Base-by-base conservation (phyloP, 2,888 invertebrate genomes). In the Aporophyla nigra region DNA sequence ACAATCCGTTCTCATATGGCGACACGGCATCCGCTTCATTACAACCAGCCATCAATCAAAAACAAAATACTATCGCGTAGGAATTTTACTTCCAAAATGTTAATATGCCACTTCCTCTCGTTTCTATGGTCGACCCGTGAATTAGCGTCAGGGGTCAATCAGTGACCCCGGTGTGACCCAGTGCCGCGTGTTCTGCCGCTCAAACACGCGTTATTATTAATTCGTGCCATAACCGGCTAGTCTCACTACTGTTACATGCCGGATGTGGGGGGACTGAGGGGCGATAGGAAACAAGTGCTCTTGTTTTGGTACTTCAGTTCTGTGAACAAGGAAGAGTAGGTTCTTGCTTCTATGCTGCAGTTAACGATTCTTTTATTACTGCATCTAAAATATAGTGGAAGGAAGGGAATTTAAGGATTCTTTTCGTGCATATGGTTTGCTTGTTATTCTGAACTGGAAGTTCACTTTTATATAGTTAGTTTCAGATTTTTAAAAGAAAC, bases 171-270 rank as follows among this genome's bases (percentile, higher is more conserved):
- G n/a, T 33, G 51, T 59, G 85, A 78, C 83, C 88, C 70, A 62
- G 54, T 75, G 66, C 73, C 49, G 76, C 74, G 46, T 66, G 86
- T 46, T 24, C 56, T 70, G 69, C 33, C 75, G 76, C 74, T 80
- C 80, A 62, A 79, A 87, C 76, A 78, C 71, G 80, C 82, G 81
- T 87, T 82, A 79, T 85, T 86, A 87, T 87, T 84, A 88, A 88
- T 88, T 87, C 77, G 68, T 63, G 72, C 71, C 72, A 82, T 80
- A 78, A 78, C 81, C 66, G 69, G 54, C 58, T 63, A 59, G 46
- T 61, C 78, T 71, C 82, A 77, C 71, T 74, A 82, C 77, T 77
- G 82, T 62, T 77, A 73, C 83, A 71, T 71, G n/a, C 82, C 82
- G 85, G 85, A 83, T 73, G 82, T 73, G 27, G 40, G 59, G 16